A percentile compares a stretch with the other conserved stretches of the same genome.
phyloP scores from a whole-genome alignment of 2,888 invertebrate species.

The Allacma fusca region DNA sequence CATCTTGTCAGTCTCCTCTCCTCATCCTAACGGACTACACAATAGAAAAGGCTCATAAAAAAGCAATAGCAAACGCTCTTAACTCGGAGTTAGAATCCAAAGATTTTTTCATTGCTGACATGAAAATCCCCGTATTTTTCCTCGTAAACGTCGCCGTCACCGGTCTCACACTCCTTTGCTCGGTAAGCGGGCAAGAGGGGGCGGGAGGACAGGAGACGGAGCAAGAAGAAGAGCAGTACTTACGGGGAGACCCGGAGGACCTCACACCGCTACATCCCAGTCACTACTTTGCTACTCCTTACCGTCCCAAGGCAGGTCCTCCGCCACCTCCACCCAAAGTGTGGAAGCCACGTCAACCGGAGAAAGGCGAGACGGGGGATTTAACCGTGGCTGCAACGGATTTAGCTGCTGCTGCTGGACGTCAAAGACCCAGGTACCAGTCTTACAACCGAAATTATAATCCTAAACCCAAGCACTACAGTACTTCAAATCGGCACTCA shows the following conservation, averaged over 20 bases:
- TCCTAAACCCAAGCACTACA: conserved; percentile 40
- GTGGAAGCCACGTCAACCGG: not conserved
- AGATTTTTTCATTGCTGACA: not conserved
- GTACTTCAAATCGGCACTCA: conserved; percentile 40
- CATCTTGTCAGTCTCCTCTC: conserved; percentile 3
- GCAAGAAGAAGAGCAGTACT: not conserved
- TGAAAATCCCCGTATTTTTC: conserved; percentile 10
- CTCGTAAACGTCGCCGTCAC: not conserved
- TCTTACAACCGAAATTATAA: conserved; percentile 45
- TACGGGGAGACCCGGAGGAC: conserved; percentile 42
- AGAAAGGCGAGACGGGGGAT: conserved; percentile 37
- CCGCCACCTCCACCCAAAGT: conserved; percentile 23
- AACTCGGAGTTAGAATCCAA: no score
- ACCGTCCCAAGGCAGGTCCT: not conserved
- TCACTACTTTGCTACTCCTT: conserved; percentile 14
- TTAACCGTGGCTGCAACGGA: no score
- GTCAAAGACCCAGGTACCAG: conserved; percentile 34
- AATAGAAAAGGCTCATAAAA: conserved; percentile 3
- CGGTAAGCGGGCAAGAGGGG: not conserved
- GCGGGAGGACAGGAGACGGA: not conserved
- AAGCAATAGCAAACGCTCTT: no score
- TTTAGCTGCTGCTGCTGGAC: conserved; percentile 21
- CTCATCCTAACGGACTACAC: not conserved
- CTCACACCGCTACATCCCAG: conserved; percentile 35
- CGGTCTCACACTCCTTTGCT: not conserved